phyloP scores from a whole-genome alignment of 2,113 vertebrate genomes.

The Anhinga anhinga region DNA sequence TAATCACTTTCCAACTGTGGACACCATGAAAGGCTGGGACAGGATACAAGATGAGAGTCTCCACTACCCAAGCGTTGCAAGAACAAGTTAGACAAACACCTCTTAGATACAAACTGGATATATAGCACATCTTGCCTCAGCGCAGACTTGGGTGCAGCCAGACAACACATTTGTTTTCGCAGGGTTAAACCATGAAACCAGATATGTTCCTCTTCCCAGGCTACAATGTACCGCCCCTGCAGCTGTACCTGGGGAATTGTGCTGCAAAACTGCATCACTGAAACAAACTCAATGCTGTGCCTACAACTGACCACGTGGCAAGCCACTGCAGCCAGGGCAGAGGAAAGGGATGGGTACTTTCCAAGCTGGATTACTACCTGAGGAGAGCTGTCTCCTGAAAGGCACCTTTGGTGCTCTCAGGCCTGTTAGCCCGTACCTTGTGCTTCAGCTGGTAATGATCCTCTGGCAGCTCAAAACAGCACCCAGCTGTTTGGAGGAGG shows the following conservation, averaged over 20 bases:
- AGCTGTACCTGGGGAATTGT: neutral
- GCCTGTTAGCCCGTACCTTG: neutral
- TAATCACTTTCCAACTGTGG: fast-evolving
- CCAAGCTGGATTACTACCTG: neutral
- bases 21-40: neutral
- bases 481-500: neutral
- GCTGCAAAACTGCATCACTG: neutral
- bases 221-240: neutral
- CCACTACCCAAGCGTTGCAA: neutral
- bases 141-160: neutral
- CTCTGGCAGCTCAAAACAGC: neutral
- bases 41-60: neutral
- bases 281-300: neutral
- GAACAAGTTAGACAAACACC: neutral
- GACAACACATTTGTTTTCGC: neutral
- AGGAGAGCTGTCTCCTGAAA: neutral
- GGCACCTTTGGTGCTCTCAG: neutral
- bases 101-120: neutral
- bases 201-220: neutral
- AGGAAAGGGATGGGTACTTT: neutral
- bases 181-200: neutral
- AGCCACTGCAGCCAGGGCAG: neutral
- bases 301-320: fast-evolving
- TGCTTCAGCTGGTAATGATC: neutral
- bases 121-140: neutral